Conservation (phyloP, 2,113 vertebrate genomes). For the Myotis brandtii region DNA sequence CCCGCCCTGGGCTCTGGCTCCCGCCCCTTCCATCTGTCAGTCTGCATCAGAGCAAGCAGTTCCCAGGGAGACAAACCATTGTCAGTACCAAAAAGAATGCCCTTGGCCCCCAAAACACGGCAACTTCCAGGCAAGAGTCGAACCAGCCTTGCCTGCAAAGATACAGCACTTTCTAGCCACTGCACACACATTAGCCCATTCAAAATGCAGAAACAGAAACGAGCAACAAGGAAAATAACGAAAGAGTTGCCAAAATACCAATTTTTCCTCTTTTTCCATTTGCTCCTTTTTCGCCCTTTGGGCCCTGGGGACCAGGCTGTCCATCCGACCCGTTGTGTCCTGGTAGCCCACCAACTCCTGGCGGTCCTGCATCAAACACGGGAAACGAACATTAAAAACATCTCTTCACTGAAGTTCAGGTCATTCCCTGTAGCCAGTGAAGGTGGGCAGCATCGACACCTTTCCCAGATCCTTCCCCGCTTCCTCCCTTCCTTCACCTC, state of each 20-base stretch:
- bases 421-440: not conserved
- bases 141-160: not conserved
- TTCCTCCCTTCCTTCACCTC: not conserved
- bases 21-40: not conserved
- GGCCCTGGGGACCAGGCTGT: constrained; percentile 90
- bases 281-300: constrained; percentile 93
- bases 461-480: not conserved
- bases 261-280: constrained; percentile 89
- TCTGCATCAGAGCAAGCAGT: not conserved
- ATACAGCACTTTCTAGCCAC: not conserved
- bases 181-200: not conserved
- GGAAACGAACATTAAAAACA: not conserved
- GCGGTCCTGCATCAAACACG: constrained; percentile 86
- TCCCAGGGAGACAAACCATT: not conserved
- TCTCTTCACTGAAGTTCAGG: not conserved
- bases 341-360: constrained; percentile 89
- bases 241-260: constrained; percentile 79
- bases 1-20: not conserved
- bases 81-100: not conserved
- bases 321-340: constrained; percentile 95
- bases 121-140: not conserved
- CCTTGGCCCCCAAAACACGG: not conserved
- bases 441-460: not conserved
- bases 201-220: not conserved
- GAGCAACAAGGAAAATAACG: not conserved